Evolutionary conservation across 2,888 invertebrate genomes (phyloP).

Genomic region (Shargacucullia verbasci): DNA sequence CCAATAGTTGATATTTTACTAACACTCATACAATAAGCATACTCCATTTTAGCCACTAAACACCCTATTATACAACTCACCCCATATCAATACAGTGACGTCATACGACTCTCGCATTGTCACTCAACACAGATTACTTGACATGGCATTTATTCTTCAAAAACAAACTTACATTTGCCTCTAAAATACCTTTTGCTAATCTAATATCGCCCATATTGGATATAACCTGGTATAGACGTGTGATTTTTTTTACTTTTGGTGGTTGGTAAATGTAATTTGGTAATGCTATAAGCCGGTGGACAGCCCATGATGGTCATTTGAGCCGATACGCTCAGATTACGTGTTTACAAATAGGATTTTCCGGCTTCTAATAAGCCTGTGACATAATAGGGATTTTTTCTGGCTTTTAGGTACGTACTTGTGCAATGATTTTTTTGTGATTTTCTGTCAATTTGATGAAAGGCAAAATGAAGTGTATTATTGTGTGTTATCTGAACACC

Average conservation of each 20-base stretch:
- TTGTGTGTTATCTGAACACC: constrained; percentile 10
- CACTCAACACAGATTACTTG: constrained; percentile 57
- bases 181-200: not conserved
- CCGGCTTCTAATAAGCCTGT: constrained; percentile 51
- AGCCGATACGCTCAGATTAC: constrained; percentile 67
- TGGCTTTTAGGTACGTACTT: constrained; percentile 6
- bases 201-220: constrained; percentile 18
- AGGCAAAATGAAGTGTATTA: not conserved
- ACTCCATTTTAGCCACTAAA: constrained; percentile 53
- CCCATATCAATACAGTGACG: constrained; percentile 61
- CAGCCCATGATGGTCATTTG: constrained; percentile 68
- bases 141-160: constrained; percentile 53
- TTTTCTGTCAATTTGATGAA: constrained; percentile 2
- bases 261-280: constrained; percentile 6
- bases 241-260: not conserved
- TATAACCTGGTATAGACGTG: not conserved
- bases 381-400: constrained; percentile 30
- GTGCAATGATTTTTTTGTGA: constrained; percentile 14
- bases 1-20: constrained; percentile 20
- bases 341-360: constrained; percentile 72
- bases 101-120: constrained; percentile 65
- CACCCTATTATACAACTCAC: constrained; percentile 62
- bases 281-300: constrained; percentile 37
- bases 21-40: constrained; percentile 41
- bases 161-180: constrained; percentile 33